Base-by-base conservation (phyloP, 2,888 invertebrate species). In the Acholoe squamosa region DNA sequence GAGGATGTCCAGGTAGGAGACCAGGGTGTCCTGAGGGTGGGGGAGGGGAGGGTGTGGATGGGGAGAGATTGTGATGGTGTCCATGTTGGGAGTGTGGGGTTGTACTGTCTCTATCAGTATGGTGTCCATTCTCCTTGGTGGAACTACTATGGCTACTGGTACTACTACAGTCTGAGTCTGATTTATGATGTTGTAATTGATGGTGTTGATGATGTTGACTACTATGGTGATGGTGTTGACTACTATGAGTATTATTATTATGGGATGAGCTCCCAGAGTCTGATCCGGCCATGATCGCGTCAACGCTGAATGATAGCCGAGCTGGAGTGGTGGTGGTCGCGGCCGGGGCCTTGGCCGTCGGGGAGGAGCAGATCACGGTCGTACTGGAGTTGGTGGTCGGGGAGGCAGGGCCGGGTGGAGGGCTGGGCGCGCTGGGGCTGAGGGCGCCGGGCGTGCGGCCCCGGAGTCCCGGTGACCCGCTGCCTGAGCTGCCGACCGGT, bases 271-370 rank as follows among this genome's bases (percentile, higher is more conserved):
- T 76, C 19, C 76, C 31, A 28, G 76, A 76, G 56, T 86, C 56
- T n/a, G 52, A 52, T 0, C 86, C 28, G 22, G 86, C 86, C 52
- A 90, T 90, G 56, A 90, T 90, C 31, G 80, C 31, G 90, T 80
- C 90, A 3, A 90, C 90, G 22, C 80, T 80, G 56, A 90, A 90
- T 7, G 90, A 90, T 0, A 90, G 56, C 25, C 33, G 51, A 1
- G 86, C 56, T 0, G 86, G 14, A 12, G 86, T 19, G 16, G 52
- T 86, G 10, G 54, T 86, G 33, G 43, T 43, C 43, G 84, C 51
- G 33, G 43, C 22, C 28, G 86, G 31, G 22, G 86, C 25, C 31
- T 25, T 31, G 25, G 86, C 52, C 54, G 86, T 86, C 31, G 86
- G 86, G 3, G 86, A 86, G 7, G 54, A n/a, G 54, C 86, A 86